Evolutionary conservation across 1,140 invertebrate species (phyloP).

Genomic region (Drosophila kohkoa): DNA sequence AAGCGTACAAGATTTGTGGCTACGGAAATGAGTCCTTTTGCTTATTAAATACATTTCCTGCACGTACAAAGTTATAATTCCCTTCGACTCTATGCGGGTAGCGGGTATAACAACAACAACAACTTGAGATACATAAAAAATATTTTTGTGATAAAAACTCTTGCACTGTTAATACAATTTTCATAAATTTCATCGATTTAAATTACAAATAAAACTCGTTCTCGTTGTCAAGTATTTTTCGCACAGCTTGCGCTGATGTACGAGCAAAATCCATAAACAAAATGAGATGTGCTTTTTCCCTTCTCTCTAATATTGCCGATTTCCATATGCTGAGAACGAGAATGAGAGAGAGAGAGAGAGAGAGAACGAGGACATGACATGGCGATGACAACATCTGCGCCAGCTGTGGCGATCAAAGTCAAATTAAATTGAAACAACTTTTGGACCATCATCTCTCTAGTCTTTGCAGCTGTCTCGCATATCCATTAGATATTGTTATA

Average conservation of each 20-base stretch:
- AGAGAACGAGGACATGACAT: slow-evolving; percentile 59
- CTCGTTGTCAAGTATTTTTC: slow-evolving; percentile 17
- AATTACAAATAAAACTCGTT: slow-evolving; percentile 54
- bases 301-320: slow-evolving; percentile 53
- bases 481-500: background rate
- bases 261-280: slow-evolving; percentile 69
- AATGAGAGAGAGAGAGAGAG: background rate
- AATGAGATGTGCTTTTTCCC: slow-evolving; percentile 50
- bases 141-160: slow-evolving; percentile 50
- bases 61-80: too few species aligned
- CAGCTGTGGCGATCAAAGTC: slow-evolving; percentile 82
- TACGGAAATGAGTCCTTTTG: too few species aligned
- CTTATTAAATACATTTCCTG: too few species aligned
- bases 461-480: background rate
- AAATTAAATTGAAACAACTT: slow-evolving; percentile 82
- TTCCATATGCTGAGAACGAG: slow-evolving; percentile 33
- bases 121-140: slow-evolving; percentile 56
- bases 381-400: slow-evolving; percentile 62
- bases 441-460: slow-evolving; percentile 19
- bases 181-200: slow-evolving; percentile 69
- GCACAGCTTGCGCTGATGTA: slow-evolving; percentile 72
- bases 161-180: slow-evolving; percentile 68
- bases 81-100: too few species aligned
- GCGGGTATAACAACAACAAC: slow-evolving; percentile 10
- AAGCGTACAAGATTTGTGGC: too few species aligned